These are phyloP conservation scores for Heliconius congener DNA, from an alignment of 1,140 invertebrate genomes.

Conservation along the genomic window DNA sequence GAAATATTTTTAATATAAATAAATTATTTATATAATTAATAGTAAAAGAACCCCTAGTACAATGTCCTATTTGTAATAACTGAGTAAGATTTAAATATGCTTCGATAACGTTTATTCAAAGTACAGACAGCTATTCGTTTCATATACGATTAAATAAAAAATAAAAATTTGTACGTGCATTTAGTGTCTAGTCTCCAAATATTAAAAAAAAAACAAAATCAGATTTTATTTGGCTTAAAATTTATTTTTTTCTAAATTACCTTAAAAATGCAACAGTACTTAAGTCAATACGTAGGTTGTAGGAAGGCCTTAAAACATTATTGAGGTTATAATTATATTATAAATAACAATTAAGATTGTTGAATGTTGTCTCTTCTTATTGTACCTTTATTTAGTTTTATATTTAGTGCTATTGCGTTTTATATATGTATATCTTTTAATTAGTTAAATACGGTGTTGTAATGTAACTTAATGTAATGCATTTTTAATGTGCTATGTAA, in stretches of 20 bases:
- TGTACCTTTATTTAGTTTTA: conserved; percentile 36
- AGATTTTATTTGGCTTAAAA: background rate
- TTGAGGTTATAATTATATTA: conserved; percentile 31
- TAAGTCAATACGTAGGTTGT: conserved; percentile 34
- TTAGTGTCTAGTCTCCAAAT: conserved; percentile 14
- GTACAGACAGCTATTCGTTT: background rate
- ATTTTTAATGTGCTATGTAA: background rate
- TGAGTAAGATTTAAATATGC: background rate
- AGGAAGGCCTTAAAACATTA: conserved; percentile 29
- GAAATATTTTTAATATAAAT: conserved; percentile 19
- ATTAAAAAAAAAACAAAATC: background rate
- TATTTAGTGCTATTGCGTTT: conserved; percentile 12
- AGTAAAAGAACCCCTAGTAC: background rate
- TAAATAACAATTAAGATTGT: conserved; percentile 34
- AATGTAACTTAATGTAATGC: background rate
- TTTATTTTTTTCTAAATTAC: background rate
- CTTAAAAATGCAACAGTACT: conserved; percentile 27
- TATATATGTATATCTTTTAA: background rate
- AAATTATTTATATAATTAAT: conserved; percentile 15
- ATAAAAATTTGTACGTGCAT: background rate
- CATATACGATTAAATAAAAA: background rate
- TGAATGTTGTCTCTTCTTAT: conserved; percentile 37
- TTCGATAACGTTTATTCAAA: background rate
- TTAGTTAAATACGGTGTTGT: background rate
- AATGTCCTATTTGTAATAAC: conserved; percentile 1